Evolutionary conservation across 2,113 vertebrate genomes (phyloP), one percentile per base, ranked within the genome.

Genomic region (Mormoops blainvillei): DNA sequence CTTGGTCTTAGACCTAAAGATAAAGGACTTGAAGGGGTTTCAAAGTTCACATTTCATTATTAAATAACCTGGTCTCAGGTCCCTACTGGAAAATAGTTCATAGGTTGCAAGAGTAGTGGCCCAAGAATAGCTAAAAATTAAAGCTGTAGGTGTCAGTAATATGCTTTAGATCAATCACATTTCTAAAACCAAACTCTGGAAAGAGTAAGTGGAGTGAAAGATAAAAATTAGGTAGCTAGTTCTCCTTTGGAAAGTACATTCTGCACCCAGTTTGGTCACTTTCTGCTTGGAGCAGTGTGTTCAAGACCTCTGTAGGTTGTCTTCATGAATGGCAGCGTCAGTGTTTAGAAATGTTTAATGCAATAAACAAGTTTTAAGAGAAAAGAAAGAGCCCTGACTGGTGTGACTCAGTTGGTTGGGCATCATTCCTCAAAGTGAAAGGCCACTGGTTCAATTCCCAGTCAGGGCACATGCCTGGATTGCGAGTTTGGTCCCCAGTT

Each of bases 41-140:
- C 96, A 97, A 96, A 97, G 95, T 71, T 97, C 97, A 48, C 94
- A 89, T 98, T 98, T 98, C 97, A 98, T 98, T 98, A 98, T 98
- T 98, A 97, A 98, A 97, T 98, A 97, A 98, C 97, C 96, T 97
- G 87, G 97, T 98, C 96, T 98, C 91, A 94, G 90, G 89, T 97
- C 71, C 97, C 87, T 96, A 94, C 80, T 94, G 97, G 97, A 97
- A 98, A 97, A 97, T 84, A 98, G 82, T 97, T 97, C 96, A 97
- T 88, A 97, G 94, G 90, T 97, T 97, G 95, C 97, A 98, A 98
- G 89, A 92, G 87, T 92, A 95, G 87, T 90, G 97, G 89, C 97
- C 96, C 93, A 98, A 95, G 95, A 97, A 90, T 93, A 97, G 83
- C 96, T 98, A 94, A 98, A 98, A 98, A 98, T 98, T 98, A 98